A percentile compares a stretch with the other conserved stretches of the same genome.
phyloP scores from a whole-genome alignment of 2,113 vertebrate species.

The Sardina pilchardus region DNA sequence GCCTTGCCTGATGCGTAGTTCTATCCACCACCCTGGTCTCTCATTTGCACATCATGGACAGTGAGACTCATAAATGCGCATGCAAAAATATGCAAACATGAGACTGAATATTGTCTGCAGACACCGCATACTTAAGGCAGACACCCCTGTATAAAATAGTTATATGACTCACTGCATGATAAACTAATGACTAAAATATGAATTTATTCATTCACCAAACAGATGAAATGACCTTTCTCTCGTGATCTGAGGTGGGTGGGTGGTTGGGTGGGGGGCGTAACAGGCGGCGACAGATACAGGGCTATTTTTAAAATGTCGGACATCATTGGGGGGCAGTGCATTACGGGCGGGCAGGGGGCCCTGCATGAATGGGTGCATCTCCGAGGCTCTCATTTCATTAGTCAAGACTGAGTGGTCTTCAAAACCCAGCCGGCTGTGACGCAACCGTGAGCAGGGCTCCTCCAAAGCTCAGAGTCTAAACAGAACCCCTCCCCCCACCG shows the following conservation, averaged over 20 bases:
- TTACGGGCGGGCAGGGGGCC: neutral
- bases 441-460: neutral
- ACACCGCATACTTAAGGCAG: neutral
- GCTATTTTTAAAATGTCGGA: neutral
- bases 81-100: neutral
- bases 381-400: neutral
- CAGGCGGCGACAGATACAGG: neutral
- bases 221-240: neutral
- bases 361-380: neutral
- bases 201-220: neutral
- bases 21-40: neutral
- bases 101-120: neutral
- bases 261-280: neutral
- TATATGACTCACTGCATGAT: neutral
- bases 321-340: neutral
- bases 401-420: constrained; percentile 12
- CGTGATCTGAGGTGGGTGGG: neutral
- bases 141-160: neutral
- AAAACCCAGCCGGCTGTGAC: constrained; percentile 5
- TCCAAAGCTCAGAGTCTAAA: neutral
- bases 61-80: neutral
- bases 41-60: no score
- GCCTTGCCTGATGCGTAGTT: no score
- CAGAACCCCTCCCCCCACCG: no score
- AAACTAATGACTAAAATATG: neutral